Evolutionary conservation across 1,140 invertebrate genomes (phyloP), one percentile per base, ranked within the genome.

Genomic region (Bombus ignitus): DNA sequence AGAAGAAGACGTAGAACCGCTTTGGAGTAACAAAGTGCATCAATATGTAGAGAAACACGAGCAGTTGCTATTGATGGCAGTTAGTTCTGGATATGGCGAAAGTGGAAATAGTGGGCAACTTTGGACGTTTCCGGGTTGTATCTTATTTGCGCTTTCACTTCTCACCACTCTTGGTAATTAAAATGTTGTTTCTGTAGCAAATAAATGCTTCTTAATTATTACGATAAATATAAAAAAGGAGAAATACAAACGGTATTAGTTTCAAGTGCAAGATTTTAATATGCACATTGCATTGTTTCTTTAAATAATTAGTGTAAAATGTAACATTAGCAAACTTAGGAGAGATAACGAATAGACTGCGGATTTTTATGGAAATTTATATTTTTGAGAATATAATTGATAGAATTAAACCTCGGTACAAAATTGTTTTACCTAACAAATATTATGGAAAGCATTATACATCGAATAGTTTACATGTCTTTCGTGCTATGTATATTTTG

Each of bases 121-220:
- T 3, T 97, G 96, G 96, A 96, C 96, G 0, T 96, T 96, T 91
- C 95, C 96, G 2, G 96, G 96, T n/a, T 96, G 96, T 87, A 87
- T 96, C 22, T 92, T 97, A 18, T 96, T 96, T 89, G 95, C 96
- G 8, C 95, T 96, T 37, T 96, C 96, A 0, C 92, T 97, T 32
- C 92, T 97, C 37, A 96, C 96, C 8, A 96, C 96, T n/a, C 92
- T 96, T 42, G 96, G 96, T 96, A 92, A 93, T 91, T 88, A 25
- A 65, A 47, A 57, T 39, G 25, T 53, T 3, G 10, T 35, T 35
- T 47, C 59, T 18, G 18, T 53, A 53, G 47, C 47, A 22, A 18
- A 10, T 12, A n/a, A n/a, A 39, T n/a, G 18, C 22, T 13, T 88
- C 37, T 25, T 47, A 28, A 32, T 13, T 81, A 53, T 53, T 6